Conservation (phyloP, 2,888 invertebrate genomes). For the Latrodectus elegans region DNA sequence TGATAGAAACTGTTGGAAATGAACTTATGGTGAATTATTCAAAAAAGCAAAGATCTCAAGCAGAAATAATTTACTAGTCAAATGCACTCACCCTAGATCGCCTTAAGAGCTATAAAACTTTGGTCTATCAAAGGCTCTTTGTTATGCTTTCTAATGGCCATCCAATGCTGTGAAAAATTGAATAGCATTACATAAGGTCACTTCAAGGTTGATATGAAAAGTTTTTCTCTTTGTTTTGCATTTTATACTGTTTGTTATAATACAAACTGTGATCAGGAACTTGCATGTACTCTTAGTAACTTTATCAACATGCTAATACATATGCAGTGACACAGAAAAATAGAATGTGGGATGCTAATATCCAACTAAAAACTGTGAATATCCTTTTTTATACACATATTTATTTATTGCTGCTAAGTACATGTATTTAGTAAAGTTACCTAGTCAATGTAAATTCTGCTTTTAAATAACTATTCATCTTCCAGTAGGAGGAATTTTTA, state of each 20-base stretch:
- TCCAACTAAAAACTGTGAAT: neutral
- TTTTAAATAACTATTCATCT: neutral
- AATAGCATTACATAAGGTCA: neutral
- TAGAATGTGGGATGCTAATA: neutral
- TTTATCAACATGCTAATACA: too few species aligned
- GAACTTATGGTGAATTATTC: slow-evolving; percentile 61
- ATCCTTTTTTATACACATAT: neutral
- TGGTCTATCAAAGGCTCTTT: slow-evolving; percentile 19
- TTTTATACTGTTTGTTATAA: slow-evolving; percentile 51
- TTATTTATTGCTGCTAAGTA: slow-evolving; percentile 24
- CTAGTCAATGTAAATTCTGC: slow-evolving; percentile 59
- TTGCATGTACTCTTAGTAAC: neutral
- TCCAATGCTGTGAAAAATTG: neutral
- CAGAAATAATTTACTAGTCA: slow-evolving; percentile 65
- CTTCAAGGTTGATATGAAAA: neutral
- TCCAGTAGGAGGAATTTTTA: neutral
- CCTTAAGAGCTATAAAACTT: slow-evolving; percentile 43
- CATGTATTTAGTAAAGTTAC: slow-evolving; percentile 52
- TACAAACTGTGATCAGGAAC: slow-evolving; percentile 14
- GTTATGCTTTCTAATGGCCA: slow-evolving; percentile 15
- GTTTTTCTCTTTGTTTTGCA: slow-evolving; percentile 32
- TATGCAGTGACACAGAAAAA: neutral
- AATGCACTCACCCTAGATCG: slow-evolving; percentile 23
- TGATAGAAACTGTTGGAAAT: slow-evolving; percentile 48
- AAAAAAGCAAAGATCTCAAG: slow-evolving; percentile 59